Base-by-base conservation (phyloP, 2,888 invertebrate species). In the Ochropacha duplaris region DNA sequence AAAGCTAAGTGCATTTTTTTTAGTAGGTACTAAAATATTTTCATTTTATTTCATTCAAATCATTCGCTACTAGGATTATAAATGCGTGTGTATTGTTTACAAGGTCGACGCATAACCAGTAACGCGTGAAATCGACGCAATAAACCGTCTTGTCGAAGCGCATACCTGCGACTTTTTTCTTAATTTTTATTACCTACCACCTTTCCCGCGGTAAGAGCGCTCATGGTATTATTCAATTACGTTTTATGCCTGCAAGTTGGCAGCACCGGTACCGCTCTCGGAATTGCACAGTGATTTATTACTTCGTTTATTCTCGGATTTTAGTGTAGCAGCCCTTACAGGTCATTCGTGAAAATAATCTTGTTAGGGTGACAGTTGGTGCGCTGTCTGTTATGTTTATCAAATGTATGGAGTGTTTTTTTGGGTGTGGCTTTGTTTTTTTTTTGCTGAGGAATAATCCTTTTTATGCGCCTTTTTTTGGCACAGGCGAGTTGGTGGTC, bases 221-320 rank as follows among this genome's bases (percentile, higher is more conserved):
- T 58, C 68, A 66, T 52, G 52, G 75, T 72, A 81, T 83, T 86
- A 89, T 90, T 88, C 87, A 90, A 90, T 90, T 88, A 88, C 79
- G 79, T 85, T 88, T 88, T 86, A 88, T 78, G 81, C 71, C 69
- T 69, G 68, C 71, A 79, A 82, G 83, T 76, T 81, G 84, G 84
- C 80, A 84, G 82, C 82, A 84, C 76, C 61, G 78, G 82, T 81
- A 84, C 76, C 61, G 78, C 69, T 70, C 72, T 78, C 71, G 68
- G 78, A 80, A 84, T 81, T 83, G 83, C 78, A 60, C 66, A 73
- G 79, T 86, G 88, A 89, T 90, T 88, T 88, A 90, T 87, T 72
- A 80, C 77, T 80, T 71, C 73, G 80, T 76, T 85, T 84, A 84
- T 84, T 81, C 75, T 71, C 62, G 68, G 74, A 66, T 70, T 83